Evolutionary conservation across 2,888 invertebrate species (phyloP), one percentile per base, ranked within the genome.

Genomic region (Dynastes tityus): DNA sequence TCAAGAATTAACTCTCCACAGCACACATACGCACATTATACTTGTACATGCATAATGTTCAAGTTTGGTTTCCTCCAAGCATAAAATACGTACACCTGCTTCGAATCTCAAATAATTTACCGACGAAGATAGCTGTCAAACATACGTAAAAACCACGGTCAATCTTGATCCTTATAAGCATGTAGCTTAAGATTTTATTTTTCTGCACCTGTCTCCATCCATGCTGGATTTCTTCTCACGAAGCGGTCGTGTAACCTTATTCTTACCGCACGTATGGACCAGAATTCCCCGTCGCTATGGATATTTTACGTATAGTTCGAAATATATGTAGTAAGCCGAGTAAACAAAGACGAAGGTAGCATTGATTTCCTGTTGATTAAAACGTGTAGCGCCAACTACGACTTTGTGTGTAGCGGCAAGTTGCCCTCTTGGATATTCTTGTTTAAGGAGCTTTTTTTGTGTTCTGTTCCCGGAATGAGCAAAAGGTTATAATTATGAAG

Each of bases 61-160:
- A 49, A 68, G 68, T 68, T 68, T 68, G 22, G 68, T 68, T 61
- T 73, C 61, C 61, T 73, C 61, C 40, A 79, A 80, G 78, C 80
- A 58, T 73, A 73, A 58, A 80, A 80, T 80, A 81, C 80, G 85
- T 87, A 86, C 87, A 87, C 87, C 87, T 87, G 87, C 87, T 84
- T 86, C 84, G 83, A 84, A 85, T 87, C 86, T 87, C 87, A 86
- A 86, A 87, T 87, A 87, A 87, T 87, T 87, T 86, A 87, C 87
- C 82, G 84, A 84, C 84, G 84, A 85, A 86, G 87, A 87, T 86
- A 85, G 85, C 87, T 86, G 87, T 86, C 87, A 85, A 84, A 85
- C 83, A 83, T 83, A 84, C 83, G 81, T 81, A 81, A 82, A 80
- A 82, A 79, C 81, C 80, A 75, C 80, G 78, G 78, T 80, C 85